Conservation (phyloP, 2,113 vertebrate species). For the Narcine bancroftii region DNA sequence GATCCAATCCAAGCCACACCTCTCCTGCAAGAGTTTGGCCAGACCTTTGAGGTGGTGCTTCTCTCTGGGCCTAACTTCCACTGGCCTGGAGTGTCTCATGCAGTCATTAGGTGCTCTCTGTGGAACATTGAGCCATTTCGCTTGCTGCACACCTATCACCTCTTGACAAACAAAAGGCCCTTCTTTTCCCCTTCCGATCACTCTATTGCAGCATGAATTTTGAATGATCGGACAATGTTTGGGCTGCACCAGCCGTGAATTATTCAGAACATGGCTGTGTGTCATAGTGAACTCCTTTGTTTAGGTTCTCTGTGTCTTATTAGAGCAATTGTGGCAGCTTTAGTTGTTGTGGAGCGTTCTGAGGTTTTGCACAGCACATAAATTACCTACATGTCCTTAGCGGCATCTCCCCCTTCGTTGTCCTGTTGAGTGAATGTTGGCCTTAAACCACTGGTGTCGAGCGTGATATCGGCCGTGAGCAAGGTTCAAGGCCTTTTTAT, state of each 20-base stretch:
- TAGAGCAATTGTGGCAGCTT: background rate
- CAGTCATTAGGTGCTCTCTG: background rate
- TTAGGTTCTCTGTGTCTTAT: background rate
- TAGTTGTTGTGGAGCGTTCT: background rate
- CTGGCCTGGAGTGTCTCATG: background rate
- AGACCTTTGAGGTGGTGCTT: background rate
- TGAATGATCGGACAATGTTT: background rate
- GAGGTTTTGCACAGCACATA: background rate
- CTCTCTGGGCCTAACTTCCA: background rate
- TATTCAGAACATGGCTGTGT: constrained; percentile 1
- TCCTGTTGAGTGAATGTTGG: too few relatives aligned
- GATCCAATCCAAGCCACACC: too few relatives aligned
- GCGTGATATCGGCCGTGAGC: too few relatives aligned
- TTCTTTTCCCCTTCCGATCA: background rate
- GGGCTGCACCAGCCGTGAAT: background rate
- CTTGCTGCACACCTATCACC: background rate
- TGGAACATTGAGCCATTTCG: background rate
- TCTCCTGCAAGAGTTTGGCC: background rate
- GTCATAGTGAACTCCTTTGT: background rate
- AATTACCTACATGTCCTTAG: background rate
- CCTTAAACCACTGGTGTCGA: too few relatives aligned
- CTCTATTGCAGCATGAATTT: constrained; percentile 15
- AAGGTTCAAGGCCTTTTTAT: too few relatives aligned
- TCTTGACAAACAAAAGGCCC: background rate
- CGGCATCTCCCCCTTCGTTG: background rate